These are phyloP conservation scores for Scotopteryx bipunctaria DNA, from an alignment of 2,888 invertebrate genomes.

Conservation along the genomic window DNA sequence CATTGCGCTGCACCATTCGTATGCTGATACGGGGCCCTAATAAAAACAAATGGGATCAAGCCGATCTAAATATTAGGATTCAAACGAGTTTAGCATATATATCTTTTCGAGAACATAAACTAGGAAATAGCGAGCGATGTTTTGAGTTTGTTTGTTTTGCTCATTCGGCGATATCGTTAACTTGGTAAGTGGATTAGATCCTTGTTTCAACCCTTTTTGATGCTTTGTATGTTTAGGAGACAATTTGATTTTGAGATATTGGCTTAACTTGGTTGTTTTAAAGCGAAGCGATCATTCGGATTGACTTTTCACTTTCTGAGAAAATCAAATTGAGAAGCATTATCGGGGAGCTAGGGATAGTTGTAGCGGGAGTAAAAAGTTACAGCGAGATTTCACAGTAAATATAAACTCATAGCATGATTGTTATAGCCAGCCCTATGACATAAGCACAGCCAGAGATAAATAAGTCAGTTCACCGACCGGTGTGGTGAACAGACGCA, in stretches of 20 bases:
- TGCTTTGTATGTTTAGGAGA: not conserved
- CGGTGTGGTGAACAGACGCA: too few species aligned
- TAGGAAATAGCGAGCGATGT: slow-evolving; percentile 29
- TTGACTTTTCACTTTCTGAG: too few species aligned
- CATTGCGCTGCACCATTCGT: slow-evolving; percentile 64
- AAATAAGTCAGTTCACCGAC: too few species aligned
- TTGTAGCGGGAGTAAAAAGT: too few species aligned
- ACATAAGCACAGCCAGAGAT: too few species aligned
- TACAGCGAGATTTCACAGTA: too few species aligned
- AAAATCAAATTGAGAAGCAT: too few species aligned
- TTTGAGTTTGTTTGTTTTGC: slow-evolving; percentile 30
- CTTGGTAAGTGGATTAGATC: slow-evolving; percentile 18
- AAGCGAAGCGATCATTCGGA: not conserved
- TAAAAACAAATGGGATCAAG: slow-evolving; percentile 70
- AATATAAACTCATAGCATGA: too few species aligned
- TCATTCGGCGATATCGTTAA: slow-evolving; percentile 21
- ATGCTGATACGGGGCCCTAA: slow-evolving; percentile 69
- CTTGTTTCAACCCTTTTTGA: slow-evolving; percentile 11
- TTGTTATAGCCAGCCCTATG: too few species aligned
- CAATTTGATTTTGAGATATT: not conserved
- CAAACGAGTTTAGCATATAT: slow-evolving; percentile 43
- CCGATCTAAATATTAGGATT: slow-evolving; percentile 71
- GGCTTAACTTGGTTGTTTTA: not conserved
- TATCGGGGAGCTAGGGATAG: too few species aligned
- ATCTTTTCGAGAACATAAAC: slow-evolving; percentile 37